Evolutionary conservation across 1,140 invertebrate species (phyloP), one percentile per base, ranked within the genome.

Genomic region (Nomia melanderi): DNA sequence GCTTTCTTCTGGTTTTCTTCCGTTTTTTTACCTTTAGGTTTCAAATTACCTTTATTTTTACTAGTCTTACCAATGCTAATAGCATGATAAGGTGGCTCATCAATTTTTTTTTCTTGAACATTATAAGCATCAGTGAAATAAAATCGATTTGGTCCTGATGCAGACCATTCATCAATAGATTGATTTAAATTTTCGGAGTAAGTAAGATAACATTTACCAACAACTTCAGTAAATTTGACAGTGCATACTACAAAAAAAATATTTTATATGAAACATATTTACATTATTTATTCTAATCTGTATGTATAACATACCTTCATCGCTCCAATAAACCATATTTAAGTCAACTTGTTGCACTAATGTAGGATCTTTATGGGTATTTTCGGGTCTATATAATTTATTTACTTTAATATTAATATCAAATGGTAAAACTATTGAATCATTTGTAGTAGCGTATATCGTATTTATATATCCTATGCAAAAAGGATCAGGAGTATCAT

Each of bases 331-430:
- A 0, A 97, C 86, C 54, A 95, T 89, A 88, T 97, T 97, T 9
- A 97, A 86, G 89, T 97, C 96, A 57, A 94, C 90, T 70, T 95
- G 93, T 74, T 94, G 92, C 1, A 93, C 93, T 57, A 93, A 88
- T 20, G 88, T 79, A 2, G 82, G 23, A 64, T 93, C 93, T 78
- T 93, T 94, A 63, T 94, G 93, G 9, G 96, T 97, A 86, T 97
- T 95, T 91, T 97, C 96, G 1, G 96, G 96, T 81, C 96, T 93
- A 85, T 96, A 97, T 86, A 97, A 93, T 81, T 96, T 94, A 67
- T 94, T 94, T 0, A 97, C 94, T 88, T 91, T 93, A 3, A 97
- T 88, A 78, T 93, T 94, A 50, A 97, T 94, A 77, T 96, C 94
- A 77, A 93, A 91, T 0, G 93, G 89, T 11, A 92, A 86, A 6